Evolutionary conservation across 2,888 invertebrate species (phyloP).

Genomic region (Branchellion lobata): DNA sequence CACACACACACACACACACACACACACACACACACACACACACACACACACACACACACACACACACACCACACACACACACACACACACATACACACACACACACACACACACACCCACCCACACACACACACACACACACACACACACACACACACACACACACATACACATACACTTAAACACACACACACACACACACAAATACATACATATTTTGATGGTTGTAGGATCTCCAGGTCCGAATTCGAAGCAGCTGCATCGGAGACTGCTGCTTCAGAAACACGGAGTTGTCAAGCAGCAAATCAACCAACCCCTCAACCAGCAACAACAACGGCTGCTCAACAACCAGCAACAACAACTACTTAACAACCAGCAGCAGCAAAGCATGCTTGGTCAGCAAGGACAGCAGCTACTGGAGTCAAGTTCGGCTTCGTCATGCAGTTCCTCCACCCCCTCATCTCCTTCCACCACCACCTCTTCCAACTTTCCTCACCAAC

Average conservation of each 20-base stretch:
- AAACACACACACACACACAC: too few species aligned
- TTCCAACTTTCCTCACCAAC: slow-evolving; percentile 56
- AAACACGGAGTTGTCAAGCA: slow-evolving; percentile 3
- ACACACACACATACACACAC: too few species aligned
- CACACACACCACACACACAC: too few species aligned
- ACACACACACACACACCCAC: too few species aligned
- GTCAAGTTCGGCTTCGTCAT: slow-evolving; percentile 84
- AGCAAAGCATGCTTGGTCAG: background rate
- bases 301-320: slow-evolving; percentile 8
- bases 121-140: too few species aligned
- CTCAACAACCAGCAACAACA: slow-evolving; percentile 8
- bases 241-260: background rate
- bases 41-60: too few species aligned
- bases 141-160: too few species aligned
- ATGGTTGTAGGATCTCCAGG: background rate
- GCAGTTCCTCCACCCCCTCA: slow-evolving; percentile 92
- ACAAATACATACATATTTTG: too few species aligned
- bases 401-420: slow-evolving; percentile 49
- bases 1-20: too few species aligned
- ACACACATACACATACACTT: too few species aligned
- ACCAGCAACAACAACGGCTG: background rate
- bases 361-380: background rate
- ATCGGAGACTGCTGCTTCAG: background rate
- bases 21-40: too few species aligned
- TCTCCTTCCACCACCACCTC: slow-evolving; percentile 74